Evolutionary conservation across 2,113 vertebrate species (phyloP), one percentile per base, ranked within the genome.

Genomic region (Monopterus albus): DNA sequence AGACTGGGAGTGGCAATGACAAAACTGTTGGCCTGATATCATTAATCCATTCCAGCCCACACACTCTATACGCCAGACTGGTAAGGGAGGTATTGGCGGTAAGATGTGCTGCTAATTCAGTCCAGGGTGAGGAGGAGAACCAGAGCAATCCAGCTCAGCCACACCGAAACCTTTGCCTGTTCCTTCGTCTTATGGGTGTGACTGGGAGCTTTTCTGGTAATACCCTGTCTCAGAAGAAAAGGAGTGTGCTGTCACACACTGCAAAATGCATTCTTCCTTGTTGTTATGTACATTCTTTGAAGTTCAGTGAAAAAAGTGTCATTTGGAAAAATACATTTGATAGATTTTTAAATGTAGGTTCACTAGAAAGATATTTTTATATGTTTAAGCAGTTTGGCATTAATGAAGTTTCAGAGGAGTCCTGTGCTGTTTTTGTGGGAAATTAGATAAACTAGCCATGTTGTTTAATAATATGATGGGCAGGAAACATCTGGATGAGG

Each of bases 1-100:
- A 84, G 84, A 79, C 84, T 68, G 88, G 88, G 88, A 79, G 85
- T 81, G 88, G 83, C 80, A 21, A 59, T 45, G 72, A 79, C 85
- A 68, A 53, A 72, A 84, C 78, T 75, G 66, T 53, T 57, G 75
- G 64, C 43, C 72, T 88, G 86, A 86, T 80, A 63, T 85, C 84
- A 87, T 72, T 87, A 86, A 89, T 89, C 86, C 72, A 1, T 61
- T 51, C 35, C 76, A 43, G 51, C 83, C 80, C 85, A 86, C 80
- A 69, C 85, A 49, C 58, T 69, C 79, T 71, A 51, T 66, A 66
- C 14, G 46, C 53, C 59, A 83, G 74, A 58, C 72, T 76, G 70
- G 76, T 50, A 64, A 72, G 84, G 82, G 82, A 87, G 78, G 84
- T 46, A 71, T 59, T 21, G 53, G 61, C 65, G 74, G 60, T 67